A percentile compares a stretch with the other conserved stretches of the same genome.
Evolutionary conservation across 2,113 vertebrate genomes (phyloP).

Genomic region (Melozone crissalis): DNA sequence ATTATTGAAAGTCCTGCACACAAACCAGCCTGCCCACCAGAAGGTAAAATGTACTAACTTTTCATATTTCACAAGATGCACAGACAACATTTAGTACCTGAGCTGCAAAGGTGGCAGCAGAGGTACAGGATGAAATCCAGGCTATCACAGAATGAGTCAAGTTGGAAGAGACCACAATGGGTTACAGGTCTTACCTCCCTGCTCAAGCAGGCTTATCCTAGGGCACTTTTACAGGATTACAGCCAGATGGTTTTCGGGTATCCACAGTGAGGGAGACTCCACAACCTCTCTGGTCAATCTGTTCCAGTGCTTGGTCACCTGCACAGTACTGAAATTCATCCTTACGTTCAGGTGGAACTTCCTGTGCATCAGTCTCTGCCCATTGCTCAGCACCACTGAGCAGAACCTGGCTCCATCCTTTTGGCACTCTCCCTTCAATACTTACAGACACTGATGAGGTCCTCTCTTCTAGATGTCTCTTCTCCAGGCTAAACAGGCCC

Average conservation of each 20-base stretch:
- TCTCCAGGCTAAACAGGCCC: neutral
- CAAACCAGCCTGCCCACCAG: neutral
- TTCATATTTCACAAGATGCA: neutral
- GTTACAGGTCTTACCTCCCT: neutral
- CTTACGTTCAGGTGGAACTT: neutral
- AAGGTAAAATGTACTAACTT: neutral
- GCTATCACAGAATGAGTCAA: neutral
- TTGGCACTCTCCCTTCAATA: neutral
- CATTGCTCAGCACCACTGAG: rapidly evolving
- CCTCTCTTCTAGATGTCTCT: neutral
- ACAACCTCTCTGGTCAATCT: neutral
- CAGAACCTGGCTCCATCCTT: neutral
- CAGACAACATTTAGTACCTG: neutral
- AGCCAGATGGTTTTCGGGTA: neutral
- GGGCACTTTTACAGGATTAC: neutral
- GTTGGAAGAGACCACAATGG: neutral
- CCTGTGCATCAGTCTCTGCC: neutral
- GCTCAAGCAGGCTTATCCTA: neutral
- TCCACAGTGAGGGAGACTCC: neutral
- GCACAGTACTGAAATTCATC: neutral
- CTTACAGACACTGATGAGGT: neutral
- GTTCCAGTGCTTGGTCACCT: neutral
- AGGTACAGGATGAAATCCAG: neutral
- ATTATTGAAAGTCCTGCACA: neutral
- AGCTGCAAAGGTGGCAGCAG: neutral